phyloP scores from a whole-genome alignment of 2,113 vertebrate species.

The Aptenodytes forsteri region DNA sequence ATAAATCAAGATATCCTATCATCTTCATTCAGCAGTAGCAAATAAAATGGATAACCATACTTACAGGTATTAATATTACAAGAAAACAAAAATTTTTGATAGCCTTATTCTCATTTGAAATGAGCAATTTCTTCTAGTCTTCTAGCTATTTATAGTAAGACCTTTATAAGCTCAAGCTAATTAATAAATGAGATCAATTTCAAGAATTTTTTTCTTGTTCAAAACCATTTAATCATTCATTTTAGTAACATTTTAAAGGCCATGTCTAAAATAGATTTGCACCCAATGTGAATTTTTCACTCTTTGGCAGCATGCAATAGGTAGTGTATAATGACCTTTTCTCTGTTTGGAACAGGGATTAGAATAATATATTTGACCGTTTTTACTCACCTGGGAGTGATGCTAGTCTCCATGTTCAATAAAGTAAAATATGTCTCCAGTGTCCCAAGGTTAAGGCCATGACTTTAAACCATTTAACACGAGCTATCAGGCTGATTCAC shows the following conservation, averaged over 20 bases:
- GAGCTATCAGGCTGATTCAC: conserved; percentile 70
- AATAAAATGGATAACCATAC: neutral
- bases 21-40: neutral
- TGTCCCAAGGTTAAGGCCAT: conserved; percentile 80
- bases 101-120: conserved; percentile 60
- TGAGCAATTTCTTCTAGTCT: conserved; percentile 68
- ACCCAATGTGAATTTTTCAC: conserved; percentile 79
- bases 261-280: conserved; percentile 82
- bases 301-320: conserved; percentile 73
- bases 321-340: conserved; percentile 81
- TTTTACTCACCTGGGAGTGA: conserved; percentile 80
- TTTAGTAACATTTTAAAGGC: conserved; percentile 82
- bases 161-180: conserved; percentile 81
- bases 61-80: conserved; percentile 55
- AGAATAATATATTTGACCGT: conserved; percentile 87
- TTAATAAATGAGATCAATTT: conserved; percentile 84
- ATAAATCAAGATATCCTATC: neutral
- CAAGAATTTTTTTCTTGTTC: conserved; percentile 72
- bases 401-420: conserved; percentile 79
- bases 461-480: conserved; percentile 81
- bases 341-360: conserved; percentile 85
- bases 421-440: conserved; percentile 81
- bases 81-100: conserved; percentile 63
- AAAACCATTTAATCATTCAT: conserved; percentile 81
- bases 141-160: conserved; percentile 79